Evolutionary conservation across 2,888 invertebrate genomes (phyloP).

Genomic region (Cheilosia urbana): DNA sequence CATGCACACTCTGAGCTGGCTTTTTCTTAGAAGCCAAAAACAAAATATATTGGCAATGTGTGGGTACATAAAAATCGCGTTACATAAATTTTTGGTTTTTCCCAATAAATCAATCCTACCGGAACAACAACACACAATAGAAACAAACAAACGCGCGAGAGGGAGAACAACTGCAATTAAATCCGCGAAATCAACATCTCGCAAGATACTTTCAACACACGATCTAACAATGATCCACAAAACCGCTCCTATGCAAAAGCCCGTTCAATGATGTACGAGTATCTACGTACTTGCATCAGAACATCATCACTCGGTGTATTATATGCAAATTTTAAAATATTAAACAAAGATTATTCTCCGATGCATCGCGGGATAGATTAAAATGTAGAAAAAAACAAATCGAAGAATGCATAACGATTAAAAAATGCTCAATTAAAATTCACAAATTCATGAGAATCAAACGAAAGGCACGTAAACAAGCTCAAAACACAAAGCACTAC

Average conservation of each 20-base stretch:
- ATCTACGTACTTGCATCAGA: slow-evolving; percentile 29
- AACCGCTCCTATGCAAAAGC: slow-evolving; percentile 38
- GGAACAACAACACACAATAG: slow-evolving; percentile 33
- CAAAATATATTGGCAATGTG: background rate
- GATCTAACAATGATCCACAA: slow-evolving; percentile 47
- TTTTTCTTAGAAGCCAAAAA: slow-evolving; percentile 1
- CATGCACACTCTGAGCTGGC: background rate
- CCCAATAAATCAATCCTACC: slow-evolving; percentile 57
- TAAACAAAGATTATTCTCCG: slow-evolving; percentile 56
- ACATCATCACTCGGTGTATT: slow-evolving; percentile 35
- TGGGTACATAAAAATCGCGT: slow-evolving; percentile 1
- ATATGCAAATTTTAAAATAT: slow-evolving; percentile 55
- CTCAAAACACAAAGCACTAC: slow-evolving; percentile 57
- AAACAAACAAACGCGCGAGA: background rate
- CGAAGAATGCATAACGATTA: slow-evolving; percentile 56
- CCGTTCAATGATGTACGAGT: slow-evolving; percentile 60
- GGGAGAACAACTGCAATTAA: slow-evolving; percentile 52
- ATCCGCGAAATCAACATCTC: slow-evolving; percentile 47
- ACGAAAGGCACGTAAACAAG: slow-evolving; percentile 68
- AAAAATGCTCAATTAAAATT: slow-evolving; percentile 63
- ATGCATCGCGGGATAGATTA: slow-evolving; percentile 55
- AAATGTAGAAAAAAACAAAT: slow-evolving; percentile 12
- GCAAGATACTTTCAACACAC: slow-evolving; percentile 42
- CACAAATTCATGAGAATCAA: slow-evolving; percentile 67
- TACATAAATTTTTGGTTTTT: slow-evolving; percentile 40